Conservation (phyloP, 2,888 invertebrate species). For the Aleiodes leptofemur region DNA sequence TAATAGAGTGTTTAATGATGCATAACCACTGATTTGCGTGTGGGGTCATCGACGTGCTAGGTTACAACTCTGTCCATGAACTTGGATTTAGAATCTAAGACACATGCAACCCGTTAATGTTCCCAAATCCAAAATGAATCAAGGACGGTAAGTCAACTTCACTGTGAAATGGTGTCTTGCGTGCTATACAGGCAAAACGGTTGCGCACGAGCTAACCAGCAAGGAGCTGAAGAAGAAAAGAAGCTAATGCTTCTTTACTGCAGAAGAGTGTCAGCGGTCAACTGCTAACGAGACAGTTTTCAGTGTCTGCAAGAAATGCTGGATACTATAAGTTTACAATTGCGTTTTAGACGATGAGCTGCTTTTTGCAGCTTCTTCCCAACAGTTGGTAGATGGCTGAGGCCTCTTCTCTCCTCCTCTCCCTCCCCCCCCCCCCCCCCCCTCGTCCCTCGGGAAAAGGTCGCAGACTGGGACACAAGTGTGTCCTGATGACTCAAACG, state of each 20-base stretch:
- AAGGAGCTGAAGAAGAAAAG: not conserved
- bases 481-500: not conserved
- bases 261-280: constrained; percentile 28
- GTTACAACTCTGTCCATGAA: constrained; percentile 18
- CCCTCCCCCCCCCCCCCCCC: too few species aligned
- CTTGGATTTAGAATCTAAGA: constrained; percentile 17
- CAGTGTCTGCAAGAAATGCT: constrained; percentile 56
- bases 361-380: constrained; percentile 56
- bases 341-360: constrained; percentile 59
- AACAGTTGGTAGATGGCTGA: constrained; percentile 26
- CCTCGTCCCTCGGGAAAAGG: not conserved
- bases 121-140: constrained; percentile 30
- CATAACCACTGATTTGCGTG: constrained; percentile 4
- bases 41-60: constrained; percentile 27
- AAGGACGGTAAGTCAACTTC: constrained; percentile 25
- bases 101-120: constrained; percentile 26
- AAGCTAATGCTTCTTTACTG: not conserved
- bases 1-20: not conserved
- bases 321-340: too few species aligned
- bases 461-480: constrained; percentile 7
- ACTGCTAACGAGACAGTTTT: constrained; percentile 67
- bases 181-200: not conserved
- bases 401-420: not conserved
- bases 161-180: constrained; percentile 18
- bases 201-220: constrained; percentile 19